Evolutionary conservation across 1,140 invertebrate genomes (phyloP).

Genomic region (Dinoponera quadriceps): DNA sequence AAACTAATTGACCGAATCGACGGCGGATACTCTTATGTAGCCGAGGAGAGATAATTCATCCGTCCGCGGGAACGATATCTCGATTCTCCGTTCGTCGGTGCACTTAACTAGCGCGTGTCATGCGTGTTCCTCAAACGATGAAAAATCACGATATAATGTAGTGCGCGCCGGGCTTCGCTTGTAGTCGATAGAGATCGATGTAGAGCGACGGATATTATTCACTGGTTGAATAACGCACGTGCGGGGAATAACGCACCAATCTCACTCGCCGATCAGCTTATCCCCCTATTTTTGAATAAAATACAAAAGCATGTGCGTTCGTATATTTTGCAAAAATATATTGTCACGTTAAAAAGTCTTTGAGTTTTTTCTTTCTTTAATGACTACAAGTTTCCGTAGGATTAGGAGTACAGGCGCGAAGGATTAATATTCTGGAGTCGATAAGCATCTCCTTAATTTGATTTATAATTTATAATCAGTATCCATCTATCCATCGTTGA

Average conservation of each 20-base stretch:
- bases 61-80: neutral
- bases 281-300: neutral
- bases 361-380: neutral
- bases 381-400: too few relatives aligned
- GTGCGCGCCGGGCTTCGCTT: conserved; percentile 28
- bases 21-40: conserved; percentile 11
- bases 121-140: conserved; percentile 1
- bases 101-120: neutral
- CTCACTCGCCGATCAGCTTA: neutral
- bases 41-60: neutral
- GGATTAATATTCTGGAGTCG: too few relatives aligned
- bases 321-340: neutral
- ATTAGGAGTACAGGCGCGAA: too few relatives aligned
- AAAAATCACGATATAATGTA: conserved; percentile 63
- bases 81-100: too few relatives aligned
- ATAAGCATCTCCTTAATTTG: too few relatives aligned
- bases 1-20: conserved; percentile 24
- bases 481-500: too few relatives aligned
- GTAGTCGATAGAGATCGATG: conserved; percentile 69
- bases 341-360: too few relatives aligned
- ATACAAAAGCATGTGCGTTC: neutral
- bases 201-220: conserved; percentile 23
- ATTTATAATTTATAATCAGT: too few relatives aligned
- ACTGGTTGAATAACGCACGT: conserved; percentile 25
- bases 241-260: conserved; percentile 19